A percentile compares a stretch with the other conserved stretches of the same genome.
Conservation (phyloP, 2,113 vertebrate species). For the Saimiri boliviensis region DNA sequence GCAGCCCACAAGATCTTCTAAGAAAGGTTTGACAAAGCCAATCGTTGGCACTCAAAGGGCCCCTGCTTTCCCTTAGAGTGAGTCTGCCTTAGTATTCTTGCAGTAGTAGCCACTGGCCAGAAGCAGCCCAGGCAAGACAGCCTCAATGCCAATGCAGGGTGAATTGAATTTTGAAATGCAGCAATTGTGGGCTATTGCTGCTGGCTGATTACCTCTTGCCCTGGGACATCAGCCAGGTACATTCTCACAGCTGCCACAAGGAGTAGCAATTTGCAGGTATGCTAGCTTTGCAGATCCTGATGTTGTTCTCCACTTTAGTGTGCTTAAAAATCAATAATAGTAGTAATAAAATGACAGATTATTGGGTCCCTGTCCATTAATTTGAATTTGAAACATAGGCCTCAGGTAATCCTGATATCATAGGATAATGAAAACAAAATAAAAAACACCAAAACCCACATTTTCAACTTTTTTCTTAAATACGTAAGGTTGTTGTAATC, state of each 20-base stretch:
- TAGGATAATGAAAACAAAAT: background rate
- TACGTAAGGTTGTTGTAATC: background rate
- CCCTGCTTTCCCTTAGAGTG: background rate
- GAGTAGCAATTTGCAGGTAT: background rate
- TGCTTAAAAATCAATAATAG: background rate
- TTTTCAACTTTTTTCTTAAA: background rate
- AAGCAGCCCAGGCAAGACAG: background rate
- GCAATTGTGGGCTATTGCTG: accelerated
- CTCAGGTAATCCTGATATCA: background rate
- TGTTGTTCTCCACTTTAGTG: background rate
- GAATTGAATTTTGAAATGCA: background rate
- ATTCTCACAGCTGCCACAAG: background rate
- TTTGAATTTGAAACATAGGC: background rate
- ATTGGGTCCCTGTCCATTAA: background rate
- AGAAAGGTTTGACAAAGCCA: background rate
- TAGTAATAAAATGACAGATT: background rate
- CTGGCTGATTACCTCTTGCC: background rate
- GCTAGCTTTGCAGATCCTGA: background rate
- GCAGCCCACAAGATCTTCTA: background rate
- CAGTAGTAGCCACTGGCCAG: too few species aligned
- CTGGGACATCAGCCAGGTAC: background rate
- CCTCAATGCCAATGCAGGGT: background rate
- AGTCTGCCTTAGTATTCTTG: too few species aligned
- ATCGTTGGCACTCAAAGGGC: background rate
- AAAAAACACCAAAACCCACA: background rate